Evolutionary conservation across 2,113 vertebrate species (phyloP).

Genomic region (Pygathrix nemaeus): DNA sequence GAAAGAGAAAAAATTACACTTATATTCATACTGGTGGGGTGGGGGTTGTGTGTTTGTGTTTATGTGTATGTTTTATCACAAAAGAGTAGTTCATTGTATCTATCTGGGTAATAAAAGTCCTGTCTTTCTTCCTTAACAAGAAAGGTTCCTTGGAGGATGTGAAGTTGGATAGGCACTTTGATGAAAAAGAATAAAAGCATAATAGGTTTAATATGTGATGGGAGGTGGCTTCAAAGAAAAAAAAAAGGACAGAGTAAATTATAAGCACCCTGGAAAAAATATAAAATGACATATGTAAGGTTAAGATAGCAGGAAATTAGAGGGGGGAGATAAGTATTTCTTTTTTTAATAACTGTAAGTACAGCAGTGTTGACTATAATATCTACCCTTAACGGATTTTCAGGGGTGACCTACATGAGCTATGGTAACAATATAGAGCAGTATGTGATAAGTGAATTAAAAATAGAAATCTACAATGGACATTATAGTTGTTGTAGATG

Average conservation of each 20-base stretch:
- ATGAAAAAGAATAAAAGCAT: conserved; percentile 13
- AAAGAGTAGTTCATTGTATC: not conserved
- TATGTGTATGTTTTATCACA: not conserved
- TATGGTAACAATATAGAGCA: not conserved
- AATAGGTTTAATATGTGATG: not conserved
- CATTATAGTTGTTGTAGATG: not conserved
- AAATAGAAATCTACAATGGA: not conserved
- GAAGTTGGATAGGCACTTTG: not conserved
- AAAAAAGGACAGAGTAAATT: not conserved
- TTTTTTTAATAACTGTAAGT: not conserved
- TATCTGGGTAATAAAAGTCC: not conserved
- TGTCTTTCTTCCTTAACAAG: not conserved
- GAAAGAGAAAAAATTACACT: not conserved
- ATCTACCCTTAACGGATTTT: not conserved
- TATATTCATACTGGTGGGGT: not conserved
- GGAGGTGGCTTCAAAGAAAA: not conserved
- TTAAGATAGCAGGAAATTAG: not conserved
- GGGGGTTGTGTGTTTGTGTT: not conserved
- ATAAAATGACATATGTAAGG: not conserved
- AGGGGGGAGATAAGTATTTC: not conserved
- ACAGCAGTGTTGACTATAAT: not conserved
- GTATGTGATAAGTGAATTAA: not conserved
- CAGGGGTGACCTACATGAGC: not conserved
- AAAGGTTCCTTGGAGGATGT: not conserved
- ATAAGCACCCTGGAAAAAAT: not conserved